Percentiles rank a stretch among this genome's conserved stretches.
Conservation (phyloP, 2,797 vertebrate genomes). For the Vireo griseus region DNA sequence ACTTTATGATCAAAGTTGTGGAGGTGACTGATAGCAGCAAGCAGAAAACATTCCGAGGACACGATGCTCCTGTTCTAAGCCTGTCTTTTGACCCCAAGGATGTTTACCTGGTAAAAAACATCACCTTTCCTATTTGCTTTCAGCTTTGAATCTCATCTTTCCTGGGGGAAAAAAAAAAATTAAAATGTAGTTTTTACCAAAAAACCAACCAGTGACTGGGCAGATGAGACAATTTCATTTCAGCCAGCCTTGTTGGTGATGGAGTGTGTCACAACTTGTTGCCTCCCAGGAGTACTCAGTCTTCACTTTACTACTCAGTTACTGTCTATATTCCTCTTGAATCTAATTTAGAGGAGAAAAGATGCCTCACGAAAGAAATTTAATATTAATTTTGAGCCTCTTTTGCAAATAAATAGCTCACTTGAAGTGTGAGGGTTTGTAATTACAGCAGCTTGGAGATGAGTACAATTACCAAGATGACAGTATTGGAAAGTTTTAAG, state of each 20-base stretch:
- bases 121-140: neutral
- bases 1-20: slow-evolving; percentile 94
- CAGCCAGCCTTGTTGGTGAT: neutral
- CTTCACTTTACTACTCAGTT: neutral
- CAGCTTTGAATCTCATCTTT: neutral
- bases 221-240: neutral
- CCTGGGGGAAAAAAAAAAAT: fast-evolving
- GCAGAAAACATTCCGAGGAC: slow-evolving; percentile 92
- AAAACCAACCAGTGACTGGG: neutral
- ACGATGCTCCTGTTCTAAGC: slow-evolving; percentile 90
- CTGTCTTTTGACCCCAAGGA: slow-evolving; percentile 90
- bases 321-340: neutral
- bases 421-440: neutral
- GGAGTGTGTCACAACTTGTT: neutral
- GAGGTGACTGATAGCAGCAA: slow-evolving; percentile 89
- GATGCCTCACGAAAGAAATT: neutral
- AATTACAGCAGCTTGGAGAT: neutral
- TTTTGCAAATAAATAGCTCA: neutral
- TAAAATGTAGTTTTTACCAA: neutral
- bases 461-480: neutral
- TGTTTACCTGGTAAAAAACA: slow-evolving; percentile 83
- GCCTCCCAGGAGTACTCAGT: neutral
- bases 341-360: neutral
- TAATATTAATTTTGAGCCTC: neutral
- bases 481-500: neutral